Evolutionary conservation across 1,140 invertebrate genomes (phyloP).

Genomic region (Pseudomyrmex sp.): DNA sequence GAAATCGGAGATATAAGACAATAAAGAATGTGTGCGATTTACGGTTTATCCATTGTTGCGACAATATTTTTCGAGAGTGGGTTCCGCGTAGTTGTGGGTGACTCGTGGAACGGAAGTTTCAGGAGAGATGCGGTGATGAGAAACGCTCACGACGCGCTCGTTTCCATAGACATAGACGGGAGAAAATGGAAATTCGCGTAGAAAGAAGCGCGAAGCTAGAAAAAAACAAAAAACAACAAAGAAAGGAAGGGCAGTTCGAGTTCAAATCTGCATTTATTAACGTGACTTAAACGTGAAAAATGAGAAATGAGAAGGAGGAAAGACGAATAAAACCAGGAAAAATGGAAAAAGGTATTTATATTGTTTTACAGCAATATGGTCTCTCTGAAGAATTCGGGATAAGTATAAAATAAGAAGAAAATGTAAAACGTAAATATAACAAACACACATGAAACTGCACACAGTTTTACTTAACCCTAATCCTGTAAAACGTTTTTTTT

Average conservation of each 20-base stretch:
- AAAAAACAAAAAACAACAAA: slow-evolving; percentile 34
- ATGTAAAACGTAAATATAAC: slow-evolving; percentile 20
- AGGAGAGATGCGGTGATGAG: slow-evolving; percentile 18
- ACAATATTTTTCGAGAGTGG: slow-evolving; percentile 57
- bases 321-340: slow-evolving; percentile 6
- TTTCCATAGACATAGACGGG: slow-evolving; percentile 42
- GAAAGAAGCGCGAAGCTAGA: slow-evolving; percentile 10
- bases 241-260: slow-evolving; percentile 39
- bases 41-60: slow-evolving; percentile 2
- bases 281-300: slow-evolving; percentile 35
- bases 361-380: not conserved
- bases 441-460: not conserved
- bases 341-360: slow-evolving; percentile 12
- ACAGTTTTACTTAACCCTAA: too few species aligned
- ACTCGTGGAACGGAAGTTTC: slow-evolving; percentile 27
- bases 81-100: not conserved
- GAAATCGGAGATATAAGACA: slow-evolving; percentile 14
- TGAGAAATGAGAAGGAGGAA: slow-evolving; percentile 8
- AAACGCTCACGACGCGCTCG: slow-evolving; percentile 18
- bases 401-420: not conserved
- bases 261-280: slow-evolving; percentile 58
- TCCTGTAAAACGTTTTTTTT: too few species aligned
- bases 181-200: not conserved
- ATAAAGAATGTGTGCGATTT: not conserved
- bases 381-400: slow-evolving; percentile 9